phyloP scores from a whole-genome alignment of 2,888 invertebrate species.

The Achlya flavicornis region DNA sequence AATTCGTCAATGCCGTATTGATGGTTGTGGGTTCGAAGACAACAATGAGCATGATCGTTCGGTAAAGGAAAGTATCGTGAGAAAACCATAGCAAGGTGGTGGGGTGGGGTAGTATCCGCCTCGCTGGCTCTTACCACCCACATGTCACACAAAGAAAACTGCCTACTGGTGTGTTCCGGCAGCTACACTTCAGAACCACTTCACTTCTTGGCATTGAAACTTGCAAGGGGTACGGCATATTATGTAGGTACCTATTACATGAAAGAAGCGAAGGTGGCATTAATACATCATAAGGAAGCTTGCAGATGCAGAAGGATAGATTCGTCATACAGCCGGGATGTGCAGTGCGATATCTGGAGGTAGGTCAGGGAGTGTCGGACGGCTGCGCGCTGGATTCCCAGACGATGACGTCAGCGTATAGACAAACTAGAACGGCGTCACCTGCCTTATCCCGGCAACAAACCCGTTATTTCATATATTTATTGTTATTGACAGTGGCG shows the following conservation, averaged over 20 bases:
- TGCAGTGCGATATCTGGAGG: slow-evolving; percentile 62
- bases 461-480: slow-evolving; percentile 79
- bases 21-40: no score
- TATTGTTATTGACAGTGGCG: slow-evolving; percentile 79
- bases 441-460: slow-evolving; percentile 73
- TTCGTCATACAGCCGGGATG: slow-evolving; percentile 29
- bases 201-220: neutral
- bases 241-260: neutral
- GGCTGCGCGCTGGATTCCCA: slow-evolving; percentile 76
- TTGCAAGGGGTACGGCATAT: no score
- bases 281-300: neutral
- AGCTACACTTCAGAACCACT: no score
- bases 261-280: neutral
- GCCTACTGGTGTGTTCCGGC: no score
- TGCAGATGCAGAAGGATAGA: neutral
- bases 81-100: neutral
- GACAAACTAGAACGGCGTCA: slow-evolving; percentile 81
- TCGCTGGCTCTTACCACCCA: no score
- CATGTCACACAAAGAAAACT: no score
- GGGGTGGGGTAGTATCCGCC: no score
- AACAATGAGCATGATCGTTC: no score
- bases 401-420: slow-evolving; percentile 79
- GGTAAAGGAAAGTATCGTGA: no score
- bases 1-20: no score
- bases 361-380: slow-evolving; percentile 76